Base-by-base conservation (phyloP, 2,797 vertebrate genomes). In the Lateolabrax maculatus region DNA sequence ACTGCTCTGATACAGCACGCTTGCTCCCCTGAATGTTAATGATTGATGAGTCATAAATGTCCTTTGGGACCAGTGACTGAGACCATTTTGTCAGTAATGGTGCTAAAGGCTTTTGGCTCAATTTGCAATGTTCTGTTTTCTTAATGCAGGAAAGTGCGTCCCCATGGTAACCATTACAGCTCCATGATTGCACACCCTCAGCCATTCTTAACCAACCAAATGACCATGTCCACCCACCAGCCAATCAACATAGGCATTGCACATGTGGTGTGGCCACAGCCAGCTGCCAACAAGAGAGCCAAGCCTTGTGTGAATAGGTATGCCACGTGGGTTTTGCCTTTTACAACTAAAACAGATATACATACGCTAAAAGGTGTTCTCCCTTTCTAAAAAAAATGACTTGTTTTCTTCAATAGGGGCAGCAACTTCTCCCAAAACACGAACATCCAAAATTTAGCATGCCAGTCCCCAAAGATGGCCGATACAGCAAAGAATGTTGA, bases 231-330 rank as follows among this genome's bases (percentile, higher is more conserved):
- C 46, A 96, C 97, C 88, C 97, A 98, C 87, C 98, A 99, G 93
- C 98, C 98, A 77, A 97, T 99, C 91, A 99, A 97, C 76, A 96
- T 99, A 95, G 98, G 98, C 91, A 98, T 99, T 84, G 97, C 98
- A 93, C 98, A 98, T 46, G 97, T 99, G 69, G 96, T 99, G 88
- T 99, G 98, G 98, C 97, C 98, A 67, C 98, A 99, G 91, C 97
- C 95, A 81, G 95, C 97, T 83, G 94, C 97, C 88, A 96, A 96
- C 90, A 99, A 98, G 94, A 97, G 97, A 94, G 96, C 96, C 85
- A 98, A 97, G 93, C 95, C 96, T 70, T 98, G 97, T 93, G 94
- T 95, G 81, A 99, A 98, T 96, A 99, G 98, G 98, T 99, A 72
- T 44, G 93, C 89, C 11, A 12, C 5, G 13, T 34, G 2, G 3